Evolutionary conservation across 2,888 invertebrate species (phyloP), one percentile per base, ranked within the genome.

Genomic region (Neoaliturus tenellus): DNA sequence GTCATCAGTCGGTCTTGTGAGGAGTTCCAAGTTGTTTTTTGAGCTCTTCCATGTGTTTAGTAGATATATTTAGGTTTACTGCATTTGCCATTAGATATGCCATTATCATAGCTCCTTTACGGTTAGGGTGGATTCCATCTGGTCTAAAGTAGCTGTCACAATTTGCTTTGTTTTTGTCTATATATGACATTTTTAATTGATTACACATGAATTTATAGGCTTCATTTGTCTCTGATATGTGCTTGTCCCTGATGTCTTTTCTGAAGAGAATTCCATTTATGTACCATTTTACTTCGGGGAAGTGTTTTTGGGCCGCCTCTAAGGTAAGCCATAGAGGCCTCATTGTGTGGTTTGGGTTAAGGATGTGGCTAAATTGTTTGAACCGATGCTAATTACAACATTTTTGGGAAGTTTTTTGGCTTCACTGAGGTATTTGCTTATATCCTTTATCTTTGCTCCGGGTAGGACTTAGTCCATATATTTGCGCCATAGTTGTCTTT

Each of bases 151-250:
- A 20, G n/a, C 23, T n/a, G 20, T 55, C 55, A 5, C 5, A 23
- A n/a, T n/a, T 20, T 5, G 23, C 55, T 6, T 6, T 5, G 55
- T 55, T n/a, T 10, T 8, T 55, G 17, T 55, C 23, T 10, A 55
- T 20, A n/a, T 10, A 55, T 8, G 55, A 10, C 5, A 17, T 17
- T 6, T 23, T 23, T 17, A 55, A n/a, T 23, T 55, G 55, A 6
- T n/a, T 20, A n/a, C 55, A 55, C 55, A 55, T 55, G 55, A 55
- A 55, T 55, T 55, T 55, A 23, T 20, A 23, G 55, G 55, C n/a
- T 55, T 55, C 55, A 17, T 55, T 55, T 23, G 55, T 55, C 55
- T 55, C 55, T 55, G n/a, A 23, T 55, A n/a, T 55, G 10, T 23
- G n/a, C n/a, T n/a, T n/a, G n/a, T n/a, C n/a, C n/a, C n/a, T n/a